phyloP scores from a whole-genome alignment of 1,140 invertebrate genomes.

The Drosophila watanabei region DNA sequence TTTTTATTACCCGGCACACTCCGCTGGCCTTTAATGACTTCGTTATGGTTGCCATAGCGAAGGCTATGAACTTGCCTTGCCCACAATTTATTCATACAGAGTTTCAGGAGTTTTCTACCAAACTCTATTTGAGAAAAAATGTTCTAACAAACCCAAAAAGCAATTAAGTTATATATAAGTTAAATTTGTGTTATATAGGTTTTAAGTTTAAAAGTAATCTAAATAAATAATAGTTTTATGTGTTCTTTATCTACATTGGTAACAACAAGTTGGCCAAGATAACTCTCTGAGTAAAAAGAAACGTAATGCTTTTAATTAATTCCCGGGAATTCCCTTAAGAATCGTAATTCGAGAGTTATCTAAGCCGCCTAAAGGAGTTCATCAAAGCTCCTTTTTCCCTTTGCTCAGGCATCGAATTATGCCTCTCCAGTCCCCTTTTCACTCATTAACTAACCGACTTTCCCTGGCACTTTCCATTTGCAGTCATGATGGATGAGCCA shows the following conservation, averaged over 20 bases:
- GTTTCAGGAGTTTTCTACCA: constrained; percentile 5
- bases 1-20: constrained; percentile 59
- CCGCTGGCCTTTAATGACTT: constrained; percentile 55
- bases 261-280: too few relatives aligned
- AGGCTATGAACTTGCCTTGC: constrained; percentile 5
- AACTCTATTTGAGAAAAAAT: constrained; percentile 5
- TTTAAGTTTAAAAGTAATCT: neutral
- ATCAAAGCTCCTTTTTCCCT: neutral
- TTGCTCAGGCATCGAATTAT: neutral
- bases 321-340: neutral
- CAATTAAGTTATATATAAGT: neutral
- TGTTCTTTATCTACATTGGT: too few relatives aligned
- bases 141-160: neutral
- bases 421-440: neutral
- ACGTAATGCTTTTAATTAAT: neutral
- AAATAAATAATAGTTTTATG: neutral
- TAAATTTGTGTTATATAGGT: neutral
- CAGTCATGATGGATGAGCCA: constrained; percentile 93
- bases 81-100: constrained; percentile 42
- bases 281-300: neutral
- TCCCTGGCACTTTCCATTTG: constrained; percentile 50
- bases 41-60: constrained; percentile 31
- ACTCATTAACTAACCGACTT: constrained; percentile 74
- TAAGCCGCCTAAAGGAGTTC: neutral
- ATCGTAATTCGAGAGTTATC: constrained; percentile 11